phyloP scores from a whole-genome alignment of 2,888 invertebrate species.

The Piscicola geometra region DNA sequence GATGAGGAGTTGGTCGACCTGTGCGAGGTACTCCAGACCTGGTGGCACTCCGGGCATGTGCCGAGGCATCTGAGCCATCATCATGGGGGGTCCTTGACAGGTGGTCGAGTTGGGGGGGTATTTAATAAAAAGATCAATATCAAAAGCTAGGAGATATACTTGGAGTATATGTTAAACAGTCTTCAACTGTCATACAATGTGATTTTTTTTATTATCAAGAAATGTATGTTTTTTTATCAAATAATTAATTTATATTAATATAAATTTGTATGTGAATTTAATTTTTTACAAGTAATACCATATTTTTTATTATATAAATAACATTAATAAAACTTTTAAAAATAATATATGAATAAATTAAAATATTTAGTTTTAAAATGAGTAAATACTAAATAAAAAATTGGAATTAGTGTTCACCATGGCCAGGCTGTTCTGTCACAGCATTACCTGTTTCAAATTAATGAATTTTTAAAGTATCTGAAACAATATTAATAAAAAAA shows the following conservation, averaged over 20 bases:
- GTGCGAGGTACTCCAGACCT: slow-evolving; percentile 53
- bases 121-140: too few relatives aligned
- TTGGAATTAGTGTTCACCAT: neutral
- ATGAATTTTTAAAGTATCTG: too few relatives aligned
- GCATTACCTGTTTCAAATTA: neutral
- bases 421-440: slow-evolving; percentile 3
- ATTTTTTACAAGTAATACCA: neutral
- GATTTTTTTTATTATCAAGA: neutral
- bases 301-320: neutral
- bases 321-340: too few relatives aligned
- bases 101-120: too few relatives aligned
- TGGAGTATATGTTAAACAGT: too few relatives aligned
- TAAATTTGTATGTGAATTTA: neutral
- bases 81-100: slow-evolving; percentile 27
- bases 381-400: neutral
- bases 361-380: neutral
- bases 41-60: slow-evolving; percentile 50
- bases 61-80: slow-evolving; percentile 47
- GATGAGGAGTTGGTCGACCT: slow-evolving; percentile 55
- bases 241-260: neutral
- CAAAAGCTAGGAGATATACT: too few relatives aligned
- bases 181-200: too few relatives aligned
- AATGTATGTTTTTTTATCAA: neutral
- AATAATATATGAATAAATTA: neutral
- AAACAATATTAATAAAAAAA: too few relatives aligned